A percentile compares a stretch with the other conserved stretches of the same genome.
Evolutionary conservation across 2,113 vertebrate genomes (phyloP).

Genomic region (Brachionichthys hirsutus): DNA sequence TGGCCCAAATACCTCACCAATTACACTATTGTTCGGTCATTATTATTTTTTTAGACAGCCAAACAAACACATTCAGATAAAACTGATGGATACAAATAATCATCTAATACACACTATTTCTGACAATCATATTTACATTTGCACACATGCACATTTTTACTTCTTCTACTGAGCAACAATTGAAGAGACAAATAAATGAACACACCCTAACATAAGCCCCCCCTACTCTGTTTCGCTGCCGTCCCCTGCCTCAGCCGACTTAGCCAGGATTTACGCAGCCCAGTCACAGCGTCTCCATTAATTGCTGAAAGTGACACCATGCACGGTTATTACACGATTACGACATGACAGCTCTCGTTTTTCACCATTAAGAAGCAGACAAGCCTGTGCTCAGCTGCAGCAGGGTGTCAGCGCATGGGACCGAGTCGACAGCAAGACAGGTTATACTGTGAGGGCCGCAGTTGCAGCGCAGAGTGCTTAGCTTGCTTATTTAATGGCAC

Average conservation of each 20-base stretch:
- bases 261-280: conserved; percentile 72
- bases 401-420: conserved; percentile 54
- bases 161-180: conserved; percentile 5
- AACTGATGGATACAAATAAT: conserved; percentile 13
- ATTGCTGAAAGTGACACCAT: conserved; percentile 76
- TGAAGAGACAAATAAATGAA: conserved; percentile 33
- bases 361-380: conserved; percentile 69
- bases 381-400: conserved; percentile 61
- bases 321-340: conserved; percentile 76
- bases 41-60: conserved; percentile 1
- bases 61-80: conserved; percentile 3
- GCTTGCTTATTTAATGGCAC: conserved; percentile 48
- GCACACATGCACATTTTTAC: conserved; percentile 17
- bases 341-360: conserved; percentile 77
- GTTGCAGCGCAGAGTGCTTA: conserved; percentile 41
- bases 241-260: conserved; percentile 50
- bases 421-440: conserved; percentile 46
- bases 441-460: conserved; percentile 35
- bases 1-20: neutral
- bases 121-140: conserved; percentile 9
- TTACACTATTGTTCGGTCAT: conserved; percentile 7
- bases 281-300: conserved; percentile 73
- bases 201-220: conserved; percentile 30
- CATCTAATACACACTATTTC: conserved; percentile 5
- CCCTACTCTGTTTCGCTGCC: conserved; percentile 34